A percentile compares a stretch with the other conserved stretches of the same genome.
Conservation (phyloP, 2,888 invertebrate species). For the Caenorhabditis plicata region DNA sequence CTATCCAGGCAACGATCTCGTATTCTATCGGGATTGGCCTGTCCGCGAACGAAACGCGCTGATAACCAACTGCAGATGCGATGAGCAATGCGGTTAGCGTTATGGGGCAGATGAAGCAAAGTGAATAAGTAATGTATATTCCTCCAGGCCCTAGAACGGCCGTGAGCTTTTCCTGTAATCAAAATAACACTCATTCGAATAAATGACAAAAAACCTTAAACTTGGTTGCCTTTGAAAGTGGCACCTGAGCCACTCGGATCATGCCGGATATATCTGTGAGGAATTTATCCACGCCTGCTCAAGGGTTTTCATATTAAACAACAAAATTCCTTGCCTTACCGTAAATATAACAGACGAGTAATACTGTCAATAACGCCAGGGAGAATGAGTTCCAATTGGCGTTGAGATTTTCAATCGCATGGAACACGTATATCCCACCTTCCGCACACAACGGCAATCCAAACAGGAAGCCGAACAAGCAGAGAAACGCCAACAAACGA, state of each 20-base stretch:
- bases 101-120: slow-evolving; percentile 54
- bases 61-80: slow-evolving; percentile 26
- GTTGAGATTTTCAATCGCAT: slow-evolving; percentile 62
- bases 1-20: slow-evolving; percentile 58
- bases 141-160: slow-evolving; percentile 56
- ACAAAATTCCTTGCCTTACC: slow-evolving; percentile 32
- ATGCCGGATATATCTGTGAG: slow-evolving; percentile 53
- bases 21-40: slow-evolving; percentile 43
- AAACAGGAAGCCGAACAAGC: slow-evolving; percentile 54
- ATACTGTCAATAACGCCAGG: slow-evolving; percentile 47
- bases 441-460: slow-evolving; percentile 60
- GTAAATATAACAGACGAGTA: slow-evolving; percentile 59
- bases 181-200: too few species aligned
- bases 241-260: slow-evolving; percentile 32
- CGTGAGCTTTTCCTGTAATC: slow-evolving; percentile 24
- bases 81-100: slow-evolving; percentile 48
- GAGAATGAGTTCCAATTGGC: slow-evolving; percentile 64
- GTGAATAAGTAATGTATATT: slow-evolving; percentile 58
- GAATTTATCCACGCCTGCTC: slow-evolving; percentile 53
- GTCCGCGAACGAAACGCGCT: slow-evolving; percentile 30
- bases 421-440: slow-evolving; percentile 64
- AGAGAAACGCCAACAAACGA: slow-evolving; percentile 49
- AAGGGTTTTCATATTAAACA: not conserved
- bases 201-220: too few species aligned
- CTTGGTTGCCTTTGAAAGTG: slow-evolving; percentile 22